Evolutionary conservation across 2,113 vertebrate genomes (phyloP).

Genomic region (Trogon melanurus): DNA sequence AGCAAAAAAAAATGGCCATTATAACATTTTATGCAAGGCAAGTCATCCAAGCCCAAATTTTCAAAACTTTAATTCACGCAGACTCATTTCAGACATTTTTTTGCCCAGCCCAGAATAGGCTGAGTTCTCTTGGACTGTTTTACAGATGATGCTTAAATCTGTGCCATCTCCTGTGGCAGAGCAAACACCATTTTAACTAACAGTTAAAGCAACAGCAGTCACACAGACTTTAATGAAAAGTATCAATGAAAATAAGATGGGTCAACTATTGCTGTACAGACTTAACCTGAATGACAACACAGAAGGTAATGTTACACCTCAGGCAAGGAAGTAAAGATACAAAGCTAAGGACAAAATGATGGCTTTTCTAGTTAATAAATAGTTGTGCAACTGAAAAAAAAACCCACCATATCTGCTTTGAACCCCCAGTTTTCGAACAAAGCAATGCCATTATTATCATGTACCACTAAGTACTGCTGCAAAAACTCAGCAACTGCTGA

Average conservation of each 20-base stretch:
- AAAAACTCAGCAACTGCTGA: not conserved
- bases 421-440: not conserved
- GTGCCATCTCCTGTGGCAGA: not conserved
- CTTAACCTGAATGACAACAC: not conserved
- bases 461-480: rapidly evolving
- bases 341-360: not conserved
- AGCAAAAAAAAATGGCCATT: not conserved
- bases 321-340: not conserved
- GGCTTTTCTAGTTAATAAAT: not conserved
- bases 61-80: not conserved
- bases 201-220: not conserved
- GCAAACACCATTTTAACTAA: rapidly evolving
- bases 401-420: not conserved
- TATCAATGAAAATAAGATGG: not conserved
- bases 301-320: not conserved
- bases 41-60: not conserved
- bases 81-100: not conserved
- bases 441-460: not conserved
- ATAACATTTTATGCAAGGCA: not conserved
- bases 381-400: not conserved
- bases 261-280: not conserved
- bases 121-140: not conserved
- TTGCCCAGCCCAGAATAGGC: not conserved
- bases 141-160: rapidly evolving
- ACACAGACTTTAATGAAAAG: not conserved